Base-by-base conservation (phyloP, 2,797 vertebrate genomes). In the Smutsia temminckii region DNA sequence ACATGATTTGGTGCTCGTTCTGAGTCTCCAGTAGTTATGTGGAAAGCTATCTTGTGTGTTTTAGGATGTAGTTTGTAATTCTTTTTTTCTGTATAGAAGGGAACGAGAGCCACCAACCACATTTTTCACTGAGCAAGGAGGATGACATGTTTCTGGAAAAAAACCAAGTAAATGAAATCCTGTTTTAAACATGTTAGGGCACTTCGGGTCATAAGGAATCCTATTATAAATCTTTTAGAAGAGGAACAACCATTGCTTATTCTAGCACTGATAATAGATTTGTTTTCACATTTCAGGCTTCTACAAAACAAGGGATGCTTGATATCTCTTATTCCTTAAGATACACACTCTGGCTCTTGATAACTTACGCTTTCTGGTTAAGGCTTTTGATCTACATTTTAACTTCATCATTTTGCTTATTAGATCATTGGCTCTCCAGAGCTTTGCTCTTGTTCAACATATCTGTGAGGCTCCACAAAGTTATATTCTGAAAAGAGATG, bases 401-500 rank as follows among this genome's bases (percentile, higher is more conserved):
- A 95, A 89, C 66, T 68, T 81, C 66, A 80, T 64, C 81, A 83
- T 86, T 97, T 96, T 92, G 71, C 88, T 97, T 93, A 92, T 96
- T 95, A 93, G 86, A 89, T 84, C 20, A 0, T 68, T 86, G 81
- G 77, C 74, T 94, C 42, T 87, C 64, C 80, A 95, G 85, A 93
- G 84, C 94, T 95, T 97, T 95, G 95, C 96, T 96, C 96, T 96
- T 95, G 57, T 17, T 89, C 53, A 80, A n/a, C 79, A 74, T 64
- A 92, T 71, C 75, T 91, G 66, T 69, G 91, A 96, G 72, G 25
- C 8, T 77, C 59, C 71, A 80, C 91, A 80, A 93, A 85, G 69
- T 95, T 97, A 92, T 85, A 81, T 85, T 96, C 92, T 95, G 93
- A 80, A 94, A 92, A 94, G 79, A 85, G 95, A 96, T 94, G 79